Evolutionary conservation across 2,113 vertebrate species (phyloP).

Genomic region (Turnix velox): DNA sequence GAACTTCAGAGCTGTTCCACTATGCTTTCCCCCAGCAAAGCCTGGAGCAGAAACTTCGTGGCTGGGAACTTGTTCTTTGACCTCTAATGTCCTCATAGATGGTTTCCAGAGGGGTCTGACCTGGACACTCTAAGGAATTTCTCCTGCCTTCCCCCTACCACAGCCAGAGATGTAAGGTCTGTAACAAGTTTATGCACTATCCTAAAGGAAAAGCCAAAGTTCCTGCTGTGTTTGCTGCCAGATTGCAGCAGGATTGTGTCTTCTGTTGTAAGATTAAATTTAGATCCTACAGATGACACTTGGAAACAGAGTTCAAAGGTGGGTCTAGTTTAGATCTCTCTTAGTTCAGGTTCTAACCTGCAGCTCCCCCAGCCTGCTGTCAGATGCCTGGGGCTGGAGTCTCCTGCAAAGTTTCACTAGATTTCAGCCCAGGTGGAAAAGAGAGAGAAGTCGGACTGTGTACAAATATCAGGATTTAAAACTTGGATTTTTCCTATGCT

Average conservation of each 20-base stretch:
- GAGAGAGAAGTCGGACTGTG: rapidly evolving
- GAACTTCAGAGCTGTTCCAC: background rate
- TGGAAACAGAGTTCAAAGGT: background rate
- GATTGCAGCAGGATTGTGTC: background rate
- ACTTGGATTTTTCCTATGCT: background rate
- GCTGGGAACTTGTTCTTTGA: background rate
- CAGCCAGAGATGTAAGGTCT: background rate
- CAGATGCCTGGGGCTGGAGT: background rate
- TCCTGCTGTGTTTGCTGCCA: background rate
- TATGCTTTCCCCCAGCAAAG: background rate
- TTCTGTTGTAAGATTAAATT: background rate
- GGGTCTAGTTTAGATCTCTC: background rate
- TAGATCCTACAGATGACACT: background rate
- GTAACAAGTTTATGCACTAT: background rate
- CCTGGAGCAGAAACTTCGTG: background rate
- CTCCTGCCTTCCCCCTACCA: background rate
- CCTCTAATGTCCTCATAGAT: background rate
- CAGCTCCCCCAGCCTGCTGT: background rate
- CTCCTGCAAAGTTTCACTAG: background rate
- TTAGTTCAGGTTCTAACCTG: background rate
- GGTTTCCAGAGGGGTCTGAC: background rate
- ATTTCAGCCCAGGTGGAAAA: background rate
- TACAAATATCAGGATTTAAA: background rate
- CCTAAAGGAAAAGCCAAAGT: background rate
- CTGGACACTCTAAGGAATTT: background rate